A percentile compares a stretch with the other conserved stretches of the same genome.
Conservation (phyloP, 2,797 vertebrate genomes). For the Odontamblyopus rebecca region DNA sequence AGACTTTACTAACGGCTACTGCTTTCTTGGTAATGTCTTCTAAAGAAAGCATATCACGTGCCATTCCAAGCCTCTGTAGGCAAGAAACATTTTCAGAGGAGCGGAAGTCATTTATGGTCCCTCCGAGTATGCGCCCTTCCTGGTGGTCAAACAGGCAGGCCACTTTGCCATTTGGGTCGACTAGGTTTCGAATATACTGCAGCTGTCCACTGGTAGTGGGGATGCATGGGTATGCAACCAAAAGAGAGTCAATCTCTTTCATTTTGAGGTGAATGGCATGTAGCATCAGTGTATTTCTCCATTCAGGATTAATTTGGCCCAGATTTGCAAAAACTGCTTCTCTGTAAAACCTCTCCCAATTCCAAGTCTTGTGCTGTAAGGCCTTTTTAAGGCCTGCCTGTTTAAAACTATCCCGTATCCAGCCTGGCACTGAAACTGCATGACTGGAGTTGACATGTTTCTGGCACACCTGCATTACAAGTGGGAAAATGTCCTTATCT, state of each 20-base stretch:
- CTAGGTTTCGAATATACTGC: constrained; percentile 74
- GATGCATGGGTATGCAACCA: constrained; percentile 76
- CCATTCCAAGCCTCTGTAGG: constrained; percentile 81
- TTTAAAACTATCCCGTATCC: constrained; percentile 72
- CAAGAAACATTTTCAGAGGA: constrained; percentile 67
- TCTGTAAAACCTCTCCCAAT: constrained; percentile 78
- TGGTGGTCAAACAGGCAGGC: constrained; percentile 76
- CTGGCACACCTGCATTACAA: constrained; percentile 74
- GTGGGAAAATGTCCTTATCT: constrained; percentile 56
- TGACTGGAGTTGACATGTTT: constrained; percentile 51
- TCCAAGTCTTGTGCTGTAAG: constrained; percentile 71
- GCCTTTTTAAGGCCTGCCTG: constrained; percentile 56
- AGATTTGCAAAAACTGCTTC: constrained; percentile 80
- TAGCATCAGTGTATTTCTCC: constrained; percentile 75
- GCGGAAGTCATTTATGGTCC: constrained; percentile 68
- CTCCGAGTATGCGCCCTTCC: constrained; percentile 76
- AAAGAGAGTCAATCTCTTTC: constrained; percentile 64
- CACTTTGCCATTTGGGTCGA: constrained; percentile 76
- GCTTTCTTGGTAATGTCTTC: constrained; percentile 76
- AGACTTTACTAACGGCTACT: constrained; percentile 65
- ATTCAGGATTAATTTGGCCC: constrained; percentile 57
- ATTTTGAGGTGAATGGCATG: constrained; percentile 78
- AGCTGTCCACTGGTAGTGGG: constrained; percentile 73
- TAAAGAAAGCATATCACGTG: constrained; percentile 63
- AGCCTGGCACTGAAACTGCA: constrained; percentile 76